phyloP scores from a whole-genome alignment of 2,113 vertebrate genomes.

The Anas platyrhynchos region DNA sequence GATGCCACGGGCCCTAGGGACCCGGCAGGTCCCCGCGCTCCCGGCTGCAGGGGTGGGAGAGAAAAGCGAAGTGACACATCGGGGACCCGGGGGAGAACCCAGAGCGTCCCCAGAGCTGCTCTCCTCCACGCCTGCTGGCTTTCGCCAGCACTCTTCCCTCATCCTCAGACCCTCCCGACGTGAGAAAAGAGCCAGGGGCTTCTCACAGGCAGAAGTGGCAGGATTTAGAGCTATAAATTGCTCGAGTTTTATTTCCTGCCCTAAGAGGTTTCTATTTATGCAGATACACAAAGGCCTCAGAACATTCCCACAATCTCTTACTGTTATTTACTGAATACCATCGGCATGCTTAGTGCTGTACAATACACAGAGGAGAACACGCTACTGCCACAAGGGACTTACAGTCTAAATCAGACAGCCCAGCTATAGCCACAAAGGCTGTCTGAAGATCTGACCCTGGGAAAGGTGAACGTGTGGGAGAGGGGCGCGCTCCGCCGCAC shows the following conservation, averaged over 20 bases:
- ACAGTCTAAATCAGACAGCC: constrained; percentile 64
- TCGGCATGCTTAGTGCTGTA: constrained; percentile 11
- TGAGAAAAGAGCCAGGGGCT: constrained; percentile 60
- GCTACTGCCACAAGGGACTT: constrained; percentile 62
- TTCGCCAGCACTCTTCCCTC: neutral
- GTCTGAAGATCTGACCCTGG: constrained; percentile 61
- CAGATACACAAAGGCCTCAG: constrained; percentile 61
- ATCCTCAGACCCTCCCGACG: constrained; percentile 16
- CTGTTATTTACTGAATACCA: constrained; percentile 62
- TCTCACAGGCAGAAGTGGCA: constrained; percentile 60
- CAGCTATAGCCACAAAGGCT: constrained; percentile 59
- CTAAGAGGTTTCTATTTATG: constrained; percentile 69
- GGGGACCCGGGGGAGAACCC: neutral
- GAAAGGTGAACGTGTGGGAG: constrained; percentile 62
- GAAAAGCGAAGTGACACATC: neutral
- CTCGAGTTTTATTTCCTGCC: constrained; percentile 65
- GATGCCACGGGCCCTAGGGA: neutral
- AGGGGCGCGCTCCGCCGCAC: neutral
- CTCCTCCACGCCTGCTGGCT: constrained; percentile 10
- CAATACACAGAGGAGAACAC: constrained; percentile 67
- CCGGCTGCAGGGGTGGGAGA: neutral
- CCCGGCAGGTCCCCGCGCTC: rapidly evolving
- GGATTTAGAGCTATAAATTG: constrained; percentile 65
- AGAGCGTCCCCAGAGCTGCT: neutral
- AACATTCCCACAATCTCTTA: constrained; percentile 66